A percentile compares a stretch with the other conserved stretches of the same genome.
These are phyloP conservation scores for Sternarchorhynchus goeldii DNA, from an alignment of 2,797 vertebrate genomes.

Conservation along the genomic window DNA sequence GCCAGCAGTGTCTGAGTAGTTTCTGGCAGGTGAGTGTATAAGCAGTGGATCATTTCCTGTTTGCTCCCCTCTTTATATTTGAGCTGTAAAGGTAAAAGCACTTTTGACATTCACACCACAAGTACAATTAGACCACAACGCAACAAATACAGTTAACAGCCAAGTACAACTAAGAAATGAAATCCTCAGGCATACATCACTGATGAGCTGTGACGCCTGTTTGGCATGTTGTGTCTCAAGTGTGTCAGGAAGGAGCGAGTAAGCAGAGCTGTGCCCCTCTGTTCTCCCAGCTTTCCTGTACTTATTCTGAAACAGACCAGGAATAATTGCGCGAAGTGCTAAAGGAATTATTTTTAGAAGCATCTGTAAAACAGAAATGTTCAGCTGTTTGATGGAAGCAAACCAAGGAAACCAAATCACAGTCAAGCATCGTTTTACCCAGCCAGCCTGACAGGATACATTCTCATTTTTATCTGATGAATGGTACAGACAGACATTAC, in stretches of 20 bases:
- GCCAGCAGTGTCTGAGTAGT: conserved; percentile 81
- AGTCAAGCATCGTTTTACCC: too few relatives aligned
- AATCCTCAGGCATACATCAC: conserved; percentile 71
- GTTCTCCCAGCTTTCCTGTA: neutral
- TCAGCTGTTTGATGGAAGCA: too few relatives aligned
- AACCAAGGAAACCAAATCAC: too few relatives aligned
- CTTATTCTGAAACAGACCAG: too few relatives aligned
- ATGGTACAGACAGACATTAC: too few relatives aligned
- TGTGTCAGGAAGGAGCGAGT: conserved; percentile 62
- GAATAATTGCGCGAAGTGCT: too few relatives aligned
- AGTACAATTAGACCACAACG: conserved; percentile 59
- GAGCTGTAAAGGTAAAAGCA: conserved; percentile 77
- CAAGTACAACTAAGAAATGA: too few relatives aligned
- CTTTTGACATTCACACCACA: conserved; percentile 35
- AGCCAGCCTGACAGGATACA: too few relatives aligned
- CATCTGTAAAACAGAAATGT: too few relatives aligned
- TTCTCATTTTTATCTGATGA: too few relatives aligned
- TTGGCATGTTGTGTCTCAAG: conserved; percentile 81
- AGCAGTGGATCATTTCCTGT: conserved; percentile 69
- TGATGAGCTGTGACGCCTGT: conserved; percentile 70
- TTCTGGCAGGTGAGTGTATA: conserved; percentile 82
- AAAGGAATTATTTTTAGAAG: too few relatives aligned
- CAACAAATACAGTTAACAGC: too few relatives aligned
- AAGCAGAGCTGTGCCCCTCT: neutral
- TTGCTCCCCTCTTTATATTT: conserved; percentile 80